Evolutionary conservation across 92 coral and sea anemone species (phyloP), one percentile per base, ranked within the genome.

Genomic region (Bergia puertoricense): DNA sequence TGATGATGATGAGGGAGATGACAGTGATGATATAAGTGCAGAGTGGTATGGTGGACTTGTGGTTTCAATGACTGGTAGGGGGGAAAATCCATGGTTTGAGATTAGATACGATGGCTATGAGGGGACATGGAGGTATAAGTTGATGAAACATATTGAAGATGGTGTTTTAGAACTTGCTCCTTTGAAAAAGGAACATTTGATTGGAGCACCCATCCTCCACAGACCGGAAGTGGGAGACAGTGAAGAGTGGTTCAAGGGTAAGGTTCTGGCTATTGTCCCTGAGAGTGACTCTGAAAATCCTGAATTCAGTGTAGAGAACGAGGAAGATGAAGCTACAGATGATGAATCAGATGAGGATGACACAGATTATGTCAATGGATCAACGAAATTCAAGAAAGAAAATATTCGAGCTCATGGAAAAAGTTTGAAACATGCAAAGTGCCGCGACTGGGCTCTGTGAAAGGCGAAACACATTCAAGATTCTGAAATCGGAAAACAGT

Each of bases 161-260:
- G 77, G 86, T 62, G n/a, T 68, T 68, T 48, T 83, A n/a, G 73
- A 67, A 50, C 13, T 83, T 22, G 30, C 45, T 83, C 62, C 59
- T 37, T 68, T 83, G 14, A 67, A 83, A 18, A 74, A 82, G 30
- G 41, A 16, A 36, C 75, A 82, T 68, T 50, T 82, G 45, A 10
- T 67, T 37, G 77, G 86, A 37, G 65, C 23, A n/a, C 42, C 11
- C 36, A 82, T 82, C 46, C 77, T 82, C 16, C 86, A 82, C 9
- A n/a, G 65, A 54, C 48, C 67, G 42, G 67, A 68, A n/a, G 86
- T 82, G 46, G 86, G 59, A 8, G 5, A 73, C n/a, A 9, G 62
- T 44, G 77, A 82, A 42, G 86, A 82, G 65, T 66, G 76, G 86
- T 82, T 82, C 73, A 67, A 68, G 73, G 86, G 86, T 0, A 82